Evolutionary conservation across 1,140 invertebrate species (phyloP), one percentile per base, ranked within the genome.

Genomic region (Heliothis virescens): DNA sequence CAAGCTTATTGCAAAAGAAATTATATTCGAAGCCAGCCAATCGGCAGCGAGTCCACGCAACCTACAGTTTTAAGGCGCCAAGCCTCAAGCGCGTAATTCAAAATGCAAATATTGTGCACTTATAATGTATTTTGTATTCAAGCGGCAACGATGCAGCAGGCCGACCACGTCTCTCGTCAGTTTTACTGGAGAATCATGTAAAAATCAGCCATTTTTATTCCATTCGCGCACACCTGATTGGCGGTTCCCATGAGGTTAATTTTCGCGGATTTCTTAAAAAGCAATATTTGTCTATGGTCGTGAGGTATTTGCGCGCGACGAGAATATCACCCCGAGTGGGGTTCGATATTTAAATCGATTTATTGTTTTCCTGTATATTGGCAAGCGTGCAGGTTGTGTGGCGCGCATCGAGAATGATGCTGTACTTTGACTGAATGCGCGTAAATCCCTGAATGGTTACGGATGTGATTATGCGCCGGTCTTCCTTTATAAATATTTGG

Each of bases 91-190:
- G 90, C 88, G 91, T 91, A 93, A 94, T 93, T 92, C 93, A 89
- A 91, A 92, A 94, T 94, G 92, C 90, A 92, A 94, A 94, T 94
- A 90, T 87, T 91, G 82, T 91, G 91, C 91, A 93, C 86, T 91
- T 92, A 92, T 89, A 90, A 91, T 88, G 84, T 86, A 89, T 91
- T 94, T 92, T 85, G 93, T 94, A 94, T 94, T 94, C 93, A 87
- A 83, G 75, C 79, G 81, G 79, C 87, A 82, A 73, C 88, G 67
- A 76, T 90, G 88, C 89, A 89, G 87, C 73, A 80, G 84, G 72
- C 85, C 81, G 79, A 84, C 79, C 85, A 89, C 90, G 91, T 89
- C 90, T 92, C 87, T 89, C 86, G 89, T 86, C 87, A 81, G 86
- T 86, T 92, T 93, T 92, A 93, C 92, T 87, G 92, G 84, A 86